These are phyloP conservation scores for Aphaenogaster ashmeadi DNA, from an alignment of 1,140 invertebrate species.

Conservation along the genomic window DNA sequence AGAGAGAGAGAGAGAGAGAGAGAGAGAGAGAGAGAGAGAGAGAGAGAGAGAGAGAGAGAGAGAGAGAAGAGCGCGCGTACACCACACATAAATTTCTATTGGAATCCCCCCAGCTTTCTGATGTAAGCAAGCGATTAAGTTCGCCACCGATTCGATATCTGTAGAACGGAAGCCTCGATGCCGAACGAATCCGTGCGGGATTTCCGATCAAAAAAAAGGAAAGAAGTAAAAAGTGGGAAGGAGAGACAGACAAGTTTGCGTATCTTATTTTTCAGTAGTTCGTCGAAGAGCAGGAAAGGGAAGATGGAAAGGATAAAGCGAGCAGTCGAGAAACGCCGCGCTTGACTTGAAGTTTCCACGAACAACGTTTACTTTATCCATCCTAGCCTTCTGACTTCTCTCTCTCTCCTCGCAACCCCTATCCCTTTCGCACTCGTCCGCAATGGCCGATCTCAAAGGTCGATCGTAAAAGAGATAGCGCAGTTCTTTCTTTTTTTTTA, in stretches of 20 bases:
- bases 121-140: slow-evolving; percentile 45
- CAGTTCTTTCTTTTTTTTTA: background rate
- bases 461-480: slow-evolving; percentile 54
- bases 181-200: slow-evolving; percentile 26
- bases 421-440: slow-evolving; percentile 29
- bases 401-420: background rate
- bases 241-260: slow-evolving; percentile 58
- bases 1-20: too few relatives aligned
- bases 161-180: background rate
- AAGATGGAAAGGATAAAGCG: slow-evolving; percentile 65
- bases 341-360: slow-evolving; percentile 60
- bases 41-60: too few relatives aligned
- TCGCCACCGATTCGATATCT: slow-evolving; percentile 29
- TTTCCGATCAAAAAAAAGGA: slow-evolving; percentile 23
- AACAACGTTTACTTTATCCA: slow-evolving; percentile 65
- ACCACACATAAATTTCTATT: background rate
- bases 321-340: slow-evolving; percentile 56
- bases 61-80: background rate
- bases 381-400: slow-evolving; percentile 12
- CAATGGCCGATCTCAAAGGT: slow-evolving; percentile 57
- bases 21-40: too few relatives aligned
- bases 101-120: background rate
- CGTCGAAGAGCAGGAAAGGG: slow-evolving; percentile 40
- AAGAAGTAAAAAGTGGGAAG: background rate
- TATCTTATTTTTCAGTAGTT: slow-evolving; percentile 66